Base-by-base conservation (phyloP, 2,113 vertebrate species). In the Trinectes maculatus region DNA sequence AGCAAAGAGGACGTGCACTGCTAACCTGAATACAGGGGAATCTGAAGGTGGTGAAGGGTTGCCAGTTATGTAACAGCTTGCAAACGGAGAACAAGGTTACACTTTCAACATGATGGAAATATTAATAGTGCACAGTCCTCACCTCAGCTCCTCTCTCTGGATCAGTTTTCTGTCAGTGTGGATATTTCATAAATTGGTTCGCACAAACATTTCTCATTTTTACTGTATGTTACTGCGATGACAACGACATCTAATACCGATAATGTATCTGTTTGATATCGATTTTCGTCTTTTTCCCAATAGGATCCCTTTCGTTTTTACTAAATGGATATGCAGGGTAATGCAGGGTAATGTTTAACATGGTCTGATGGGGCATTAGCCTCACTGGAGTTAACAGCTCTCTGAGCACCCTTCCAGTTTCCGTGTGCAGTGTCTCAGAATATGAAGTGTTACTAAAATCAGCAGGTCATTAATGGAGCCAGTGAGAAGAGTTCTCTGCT, bases 91-190 rank as follows among this genome's bases (percentile, higher is more conserved):
- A 83, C 36, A 5, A 51, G 33, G 28, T 65, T 73, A 71, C 57
- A 66, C 49, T 85, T 79, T 67, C 43, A 73, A 43, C 71, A 60
- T 67, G 52, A 84, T 33, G 63, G 58, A 72, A 77, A 71, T 79
- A 72, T 79, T 62, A 81, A 85, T 68, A 55, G 61, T 57, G 68
- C 40, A 22, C 58, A 52, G 31, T 60, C 63, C 19, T 34, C 60
- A 51, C 65, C 65, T 67, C 28, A 34, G 19, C 13, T 56, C 34
- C 1, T 15, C 31, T 69, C 36, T 36, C 18, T 60, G 31, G 42
- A 49, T 47, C 29, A 52, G 21, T 33, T 51, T 33, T 43, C 22
- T 8, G 9, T 68, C 3, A 18, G 4, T 34, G 6, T 37, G 29
- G 24, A 31, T 44, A 37, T 39, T 54, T 65, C 36, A 28, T 37